phyloP scores from a whole-genome alignment of 2,797 vertebrate species.

The Acanthurus tractus region DNA sequence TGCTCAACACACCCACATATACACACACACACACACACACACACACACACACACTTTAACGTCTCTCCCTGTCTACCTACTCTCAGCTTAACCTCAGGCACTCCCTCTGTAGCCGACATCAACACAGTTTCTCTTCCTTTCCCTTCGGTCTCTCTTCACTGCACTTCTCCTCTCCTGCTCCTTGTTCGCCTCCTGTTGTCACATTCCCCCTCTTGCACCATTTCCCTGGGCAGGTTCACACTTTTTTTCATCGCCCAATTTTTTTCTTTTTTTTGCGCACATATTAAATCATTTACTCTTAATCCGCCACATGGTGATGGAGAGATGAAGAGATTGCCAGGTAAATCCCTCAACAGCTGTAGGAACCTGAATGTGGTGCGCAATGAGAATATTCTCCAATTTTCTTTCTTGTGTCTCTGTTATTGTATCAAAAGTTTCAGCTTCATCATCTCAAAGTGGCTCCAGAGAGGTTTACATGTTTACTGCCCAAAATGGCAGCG shows the following conservation, averaged over 20 bases:
- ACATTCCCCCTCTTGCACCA: constrained; percentile 3
- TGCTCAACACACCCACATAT: constrained; percentile 30
- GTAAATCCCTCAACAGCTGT: constrained; percentile 24
- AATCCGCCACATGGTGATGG: neutral
- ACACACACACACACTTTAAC: constrained; percentile 24
- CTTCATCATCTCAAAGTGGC: constrained; percentile 9
- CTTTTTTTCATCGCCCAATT: neutral
- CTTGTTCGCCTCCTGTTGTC: constrained; percentile 19
- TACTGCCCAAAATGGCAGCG: neutral
- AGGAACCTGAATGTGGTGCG: neutral
- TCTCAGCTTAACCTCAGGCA: constrained; percentile 36
- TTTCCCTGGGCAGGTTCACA: constrained; percentile 10
- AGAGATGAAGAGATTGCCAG: neutral
- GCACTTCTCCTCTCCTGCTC: constrained; percentile 7
- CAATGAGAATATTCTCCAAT: constrained; percentile 3
- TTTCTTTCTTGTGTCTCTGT: neutral
- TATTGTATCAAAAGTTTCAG: neutral
- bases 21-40: constrained; percentile 21
- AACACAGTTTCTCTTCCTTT: constrained; percentile 31
- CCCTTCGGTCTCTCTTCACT: constrained; percentile 22
- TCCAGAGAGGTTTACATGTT: neutral
- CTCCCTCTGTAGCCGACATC: constrained; percentile 43
- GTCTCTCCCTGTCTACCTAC: constrained; percentile 20
- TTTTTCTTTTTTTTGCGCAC: constrained; percentile 1
- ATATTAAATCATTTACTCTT: constrained; percentile 24